These are phyloP conservation scores for Drosophila punjabiensis DNA, from an alignment of 1,140 invertebrate species.

Conservation along the genomic window DNA sequence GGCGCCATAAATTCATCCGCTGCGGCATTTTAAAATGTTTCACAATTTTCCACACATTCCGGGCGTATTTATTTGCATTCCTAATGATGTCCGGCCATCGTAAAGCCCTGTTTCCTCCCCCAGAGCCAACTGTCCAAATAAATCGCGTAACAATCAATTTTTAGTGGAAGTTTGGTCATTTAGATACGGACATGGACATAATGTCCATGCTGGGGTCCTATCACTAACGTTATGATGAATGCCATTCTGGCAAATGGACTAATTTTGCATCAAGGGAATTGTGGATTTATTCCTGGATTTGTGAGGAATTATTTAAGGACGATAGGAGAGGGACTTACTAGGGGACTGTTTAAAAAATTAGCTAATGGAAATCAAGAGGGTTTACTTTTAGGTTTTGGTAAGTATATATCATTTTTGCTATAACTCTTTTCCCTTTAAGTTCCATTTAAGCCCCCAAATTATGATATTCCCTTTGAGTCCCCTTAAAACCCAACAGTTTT, in stretches of 20 bases:
- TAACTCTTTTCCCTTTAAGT: background rate
- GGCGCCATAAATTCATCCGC: conserved; percentile 46
- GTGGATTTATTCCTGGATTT: background rate
- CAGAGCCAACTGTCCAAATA: conserved; percentile 23
- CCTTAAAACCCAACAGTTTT: background rate
- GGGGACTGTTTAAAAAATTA: background rate
- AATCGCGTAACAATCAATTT: conserved; percentile 54
- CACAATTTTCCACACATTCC: conserved; percentile 34
- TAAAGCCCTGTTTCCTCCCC: background rate
- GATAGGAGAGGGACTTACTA: background rate
- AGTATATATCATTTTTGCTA: background rate
- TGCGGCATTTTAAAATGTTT: conserved; percentile 50
- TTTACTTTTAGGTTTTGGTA: background rate
- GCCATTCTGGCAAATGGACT: conserved; percentile 44
- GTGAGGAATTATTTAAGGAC: background rate
- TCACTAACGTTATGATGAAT: conserved; percentile 55
- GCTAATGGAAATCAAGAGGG: background rate
- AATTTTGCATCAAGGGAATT: conserved; percentile 37
- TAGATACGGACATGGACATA: conserved; percentile 40
- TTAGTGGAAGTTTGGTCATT: conserved; percentile 14
- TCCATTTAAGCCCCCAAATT: background rate
- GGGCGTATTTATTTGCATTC: conserved; percentile 64
- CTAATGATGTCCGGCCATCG: conserved; percentile 60
- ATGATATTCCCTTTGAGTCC: conserved; percentile 1
- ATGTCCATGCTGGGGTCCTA: conserved; percentile 34